Evolutionary conservation across 2,888 invertebrate genomes (phyloP).

Genomic region (Cryptocephalus primarius): DNA sequence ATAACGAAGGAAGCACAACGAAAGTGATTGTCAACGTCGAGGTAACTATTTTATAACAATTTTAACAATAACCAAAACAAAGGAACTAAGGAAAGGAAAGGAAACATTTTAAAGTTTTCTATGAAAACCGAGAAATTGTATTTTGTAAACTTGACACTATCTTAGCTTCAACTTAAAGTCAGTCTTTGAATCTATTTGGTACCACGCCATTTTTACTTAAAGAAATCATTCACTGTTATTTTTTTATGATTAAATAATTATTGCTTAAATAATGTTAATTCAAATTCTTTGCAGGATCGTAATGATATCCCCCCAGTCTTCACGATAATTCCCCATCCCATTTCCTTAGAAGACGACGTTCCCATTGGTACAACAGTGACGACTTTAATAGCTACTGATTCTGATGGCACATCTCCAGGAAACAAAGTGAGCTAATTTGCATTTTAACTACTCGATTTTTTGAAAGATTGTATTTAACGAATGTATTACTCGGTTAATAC

Average conservation of each 20-base stretch:
- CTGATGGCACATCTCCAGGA: conserved; percentile 75
- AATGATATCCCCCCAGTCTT: conserved; percentile 86
- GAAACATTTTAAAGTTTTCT: too few relatives aligned
- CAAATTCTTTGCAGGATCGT: conserved; percentile 49
- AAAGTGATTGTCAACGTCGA: conserved; percentile 63
- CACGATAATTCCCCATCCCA: conserved; percentile 68
- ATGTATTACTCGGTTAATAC: too few relatives aligned
- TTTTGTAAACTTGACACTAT: too few relatives aligned
- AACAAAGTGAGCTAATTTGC: conserved; percentile 56
- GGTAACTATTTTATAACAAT: conserved; percentile 30
- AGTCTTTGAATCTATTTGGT: too few relatives aligned
- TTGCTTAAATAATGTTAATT: not conserved
- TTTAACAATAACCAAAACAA: conserved; percentile 1
- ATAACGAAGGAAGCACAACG: conserved; percentile 59
- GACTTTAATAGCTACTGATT: conserved; percentile 68
- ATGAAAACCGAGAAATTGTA: too few relatives aligned
- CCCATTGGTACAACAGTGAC: conserved; percentile 72
- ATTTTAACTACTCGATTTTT: not conserved
- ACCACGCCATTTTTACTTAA: too few relatives aligned
- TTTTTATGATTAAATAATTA: too few relatives aligned
- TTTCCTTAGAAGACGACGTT: conserved; percentile 73
- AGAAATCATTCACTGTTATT: too few relatives aligned
- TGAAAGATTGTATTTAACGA: not conserved
- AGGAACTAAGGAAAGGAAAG: too few relatives aligned
- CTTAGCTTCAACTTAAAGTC: too few relatives aligned